Evolutionary conservation across 2,888 invertebrate genomes (phyloP).

Genomic region (Platerodrilus igneus): DNA sequence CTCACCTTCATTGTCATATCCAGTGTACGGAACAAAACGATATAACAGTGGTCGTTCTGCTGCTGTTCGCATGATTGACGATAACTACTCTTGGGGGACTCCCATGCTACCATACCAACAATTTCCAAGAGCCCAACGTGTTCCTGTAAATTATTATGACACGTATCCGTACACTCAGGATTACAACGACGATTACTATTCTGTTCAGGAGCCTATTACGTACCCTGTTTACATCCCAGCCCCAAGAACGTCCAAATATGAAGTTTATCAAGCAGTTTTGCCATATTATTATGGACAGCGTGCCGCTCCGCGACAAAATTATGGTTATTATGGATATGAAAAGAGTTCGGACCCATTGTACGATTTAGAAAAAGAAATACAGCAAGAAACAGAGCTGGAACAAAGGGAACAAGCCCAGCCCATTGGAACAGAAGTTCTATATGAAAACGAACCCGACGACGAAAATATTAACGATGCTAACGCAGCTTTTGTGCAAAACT

Average conservation of each 20-base stretch:
- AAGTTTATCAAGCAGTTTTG: conserved; percentile 46
- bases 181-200: conserved; percentile 53
- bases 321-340: conserved; percentile 47
- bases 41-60: conserved; percentile 39
- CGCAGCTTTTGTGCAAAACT: conserved; percentile 63
- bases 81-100: conserved; percentile 31
- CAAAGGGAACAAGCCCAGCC: conserved; percentile 54
- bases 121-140: conserved; percentile 43
- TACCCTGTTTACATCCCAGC: conserved; percentile 44
- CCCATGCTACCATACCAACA: conserved; percentile 35
- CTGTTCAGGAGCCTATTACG: conserved; percentile 37
- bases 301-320: conserved; percentile 38
- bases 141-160: conserved; percentile 48
- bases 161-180: conserved; percentile 51
- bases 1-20: conserved; percentile 37
- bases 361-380: conserved; percentile 56
- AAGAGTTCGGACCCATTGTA: conserved; percentile 47
- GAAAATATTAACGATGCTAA: conserved; percentile 48
- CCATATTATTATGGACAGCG: conserved; percentile 50
- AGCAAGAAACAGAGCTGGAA: conserved; percentile 59
- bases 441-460: conserved; percentile 51
- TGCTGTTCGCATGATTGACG: conserved; percentile 18
- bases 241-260: conserved; percentile 50
- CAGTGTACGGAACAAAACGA: conserved; percentile 46
- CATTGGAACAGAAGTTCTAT: conserved; percentile 64